Percentiles rank a stretch among this genome's conserved stretches.
These are phyloP conservation scores for Thumatha senex DNA, from an alignment of 2,888 invertebrate species.

Conservation along the genomic window DNA sequence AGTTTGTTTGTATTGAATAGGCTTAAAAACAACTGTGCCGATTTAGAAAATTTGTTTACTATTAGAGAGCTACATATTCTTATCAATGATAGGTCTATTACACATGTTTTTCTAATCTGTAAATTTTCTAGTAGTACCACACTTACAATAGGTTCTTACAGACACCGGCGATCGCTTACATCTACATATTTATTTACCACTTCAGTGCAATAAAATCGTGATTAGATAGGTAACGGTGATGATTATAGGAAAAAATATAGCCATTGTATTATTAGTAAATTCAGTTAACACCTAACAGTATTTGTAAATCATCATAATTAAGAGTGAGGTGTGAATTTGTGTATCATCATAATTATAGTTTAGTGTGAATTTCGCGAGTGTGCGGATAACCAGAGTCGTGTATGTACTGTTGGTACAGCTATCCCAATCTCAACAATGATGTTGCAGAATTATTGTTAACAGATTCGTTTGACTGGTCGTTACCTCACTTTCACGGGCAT, in stretches of 20 bases:
- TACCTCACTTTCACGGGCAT: conserved; percentile 16
- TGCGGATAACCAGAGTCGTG: neutral
- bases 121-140: no score
- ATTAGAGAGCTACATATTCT: no score
- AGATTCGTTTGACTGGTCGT: conserved; percentile 14
- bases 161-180: no score
- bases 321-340: conserved; percentile 6
- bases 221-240: neutral
- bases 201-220: no score
- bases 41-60: no score
- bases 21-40: no score
- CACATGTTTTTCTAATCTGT: no score
- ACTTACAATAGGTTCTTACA: no score
- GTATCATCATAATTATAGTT: conserved; percentile 20
- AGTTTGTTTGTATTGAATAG: no score
- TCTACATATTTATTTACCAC: no score
- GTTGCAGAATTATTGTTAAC: conserved; percentile 18
- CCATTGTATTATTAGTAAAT: neutral
- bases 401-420: conserved; percentile 15
- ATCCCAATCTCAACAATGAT: conserved; percentile 22
- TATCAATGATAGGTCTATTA: no score
- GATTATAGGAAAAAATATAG: neutral
- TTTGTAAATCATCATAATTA: conserved; percentile 2
- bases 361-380: conserved; percentile 16
- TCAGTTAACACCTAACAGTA: neutral